These are phyloP conservation scores for Cariama cristata DNA, from an alignment of 2,113 vertebrate genomes.

Conservation along the genomic window DNA sequence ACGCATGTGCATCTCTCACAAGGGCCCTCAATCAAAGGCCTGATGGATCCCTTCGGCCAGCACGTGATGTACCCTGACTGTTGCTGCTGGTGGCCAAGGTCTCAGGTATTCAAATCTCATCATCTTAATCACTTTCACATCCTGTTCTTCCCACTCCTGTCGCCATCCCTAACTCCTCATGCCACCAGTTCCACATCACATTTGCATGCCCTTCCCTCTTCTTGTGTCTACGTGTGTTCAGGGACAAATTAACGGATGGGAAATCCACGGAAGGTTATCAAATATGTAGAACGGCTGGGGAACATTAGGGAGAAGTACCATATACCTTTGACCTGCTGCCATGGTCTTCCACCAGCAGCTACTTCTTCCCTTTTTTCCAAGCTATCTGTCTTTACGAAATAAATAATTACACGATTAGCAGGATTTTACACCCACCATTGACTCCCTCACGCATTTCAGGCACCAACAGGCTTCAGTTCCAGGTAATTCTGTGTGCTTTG, in stretches of 20 bases:
- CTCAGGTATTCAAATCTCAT: neutral
- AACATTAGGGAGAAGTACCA: neutral
- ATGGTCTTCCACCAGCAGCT: neutral
- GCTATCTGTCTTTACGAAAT: neutral
- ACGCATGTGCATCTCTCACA: neutral
- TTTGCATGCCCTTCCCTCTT: neutral
- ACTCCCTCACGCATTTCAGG: neutral
- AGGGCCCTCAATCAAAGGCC: neutral
- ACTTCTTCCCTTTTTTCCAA: neutral
- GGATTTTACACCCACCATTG: neutral
- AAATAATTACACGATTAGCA: neutral
- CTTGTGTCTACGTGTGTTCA: neutral
- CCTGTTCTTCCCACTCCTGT: neutral
- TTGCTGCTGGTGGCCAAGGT: neutral
- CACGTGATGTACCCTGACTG: neutral
- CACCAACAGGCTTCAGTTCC: neutral
- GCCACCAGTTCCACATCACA: neutral
- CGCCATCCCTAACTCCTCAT: neutral
- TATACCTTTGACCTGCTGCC: neutral
- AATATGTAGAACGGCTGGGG: neutral
- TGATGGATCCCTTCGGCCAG: neutral
- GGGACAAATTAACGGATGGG: neutral
- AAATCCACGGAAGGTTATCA: neutral
- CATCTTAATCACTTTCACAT: neutral
- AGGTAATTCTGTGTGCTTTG: neutral